Conservation (phyloP, 2,888 invertebrate genomes). For the Folsomia manolachei region DNA sequence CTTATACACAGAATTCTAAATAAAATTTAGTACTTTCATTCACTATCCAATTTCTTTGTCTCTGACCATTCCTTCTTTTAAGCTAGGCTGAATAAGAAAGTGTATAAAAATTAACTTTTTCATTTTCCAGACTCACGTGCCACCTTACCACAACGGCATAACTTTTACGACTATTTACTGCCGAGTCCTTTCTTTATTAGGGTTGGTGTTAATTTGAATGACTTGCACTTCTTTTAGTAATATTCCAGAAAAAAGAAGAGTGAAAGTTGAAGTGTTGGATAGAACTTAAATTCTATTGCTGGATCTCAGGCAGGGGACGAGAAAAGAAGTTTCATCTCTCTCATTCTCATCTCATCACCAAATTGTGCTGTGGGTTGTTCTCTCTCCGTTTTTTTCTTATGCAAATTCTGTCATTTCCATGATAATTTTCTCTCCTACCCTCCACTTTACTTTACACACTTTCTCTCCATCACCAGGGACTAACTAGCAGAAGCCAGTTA, state of each 20-base stretch:
- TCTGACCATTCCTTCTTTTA: too few species aligned
- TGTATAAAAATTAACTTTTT: not conserved
- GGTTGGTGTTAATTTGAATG: conserved; percentile 14
- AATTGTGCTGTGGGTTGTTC: not conserved
- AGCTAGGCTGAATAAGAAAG: too few species aligned
- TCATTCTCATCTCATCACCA: not conserved
- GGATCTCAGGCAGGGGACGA: conserved; percentile 6
- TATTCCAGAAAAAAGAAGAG: not conserved
- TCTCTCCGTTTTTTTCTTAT: conserved; percentile 18
- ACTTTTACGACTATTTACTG: conserved; percentile 19
- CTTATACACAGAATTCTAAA: too few species aligned
- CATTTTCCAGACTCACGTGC: not conserved
- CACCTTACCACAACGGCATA: not conserved
- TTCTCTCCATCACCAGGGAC: not conserved
- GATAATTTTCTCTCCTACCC: conserved; percentile 26
- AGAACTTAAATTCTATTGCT: conserved; percentile 12
- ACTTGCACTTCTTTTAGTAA: too few species aligned
- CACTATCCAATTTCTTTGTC: too few species aligned
- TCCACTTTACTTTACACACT: not conserved
- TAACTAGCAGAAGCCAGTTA: not conserved
- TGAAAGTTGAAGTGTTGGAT: not conserved
- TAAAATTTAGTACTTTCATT: too few species aligned
- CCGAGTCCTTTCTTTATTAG: not conserved
- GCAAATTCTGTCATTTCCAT: conserved; percentile 33
- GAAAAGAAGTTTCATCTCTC: conserved; percentile 15